phyloP scores from a whole-genome alignment of 2,888 invertebrate species.

The Gari tellinella region DNA sequence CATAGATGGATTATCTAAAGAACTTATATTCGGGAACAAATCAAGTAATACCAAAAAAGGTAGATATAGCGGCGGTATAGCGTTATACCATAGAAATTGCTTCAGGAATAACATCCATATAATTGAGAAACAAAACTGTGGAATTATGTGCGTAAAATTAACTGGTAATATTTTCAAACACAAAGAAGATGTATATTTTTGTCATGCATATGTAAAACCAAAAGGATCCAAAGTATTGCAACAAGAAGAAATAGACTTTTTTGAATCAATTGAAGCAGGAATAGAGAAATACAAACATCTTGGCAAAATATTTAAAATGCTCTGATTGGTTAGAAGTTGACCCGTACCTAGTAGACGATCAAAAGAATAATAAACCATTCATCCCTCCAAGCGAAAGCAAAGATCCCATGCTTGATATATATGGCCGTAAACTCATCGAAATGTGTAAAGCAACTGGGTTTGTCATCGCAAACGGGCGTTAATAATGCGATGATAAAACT shows the following conservation, averaged over 20 bases:
- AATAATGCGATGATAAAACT: not conserved
- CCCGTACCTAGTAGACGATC: not conserved
- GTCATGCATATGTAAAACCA: conserved; percentile 4
- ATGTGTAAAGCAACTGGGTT: conserved; percentile 3
- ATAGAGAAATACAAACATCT: not conserved
- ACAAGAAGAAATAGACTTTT: conserved; percentile 9
- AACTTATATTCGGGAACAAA: conserved; percentile 3
- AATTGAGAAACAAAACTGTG: conserved; percentile 1
- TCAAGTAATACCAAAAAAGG: conserved; percentile 2
- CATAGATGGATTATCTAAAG: not conserved
- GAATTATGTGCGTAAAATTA: conserved; percentile 3
- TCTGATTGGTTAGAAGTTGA: conserved; percentile 1
- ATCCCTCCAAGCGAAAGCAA: conserved; percentile 1
- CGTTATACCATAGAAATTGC: not conserved
- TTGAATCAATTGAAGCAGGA: conserved; percentile 4
- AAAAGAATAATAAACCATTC: not conserved
- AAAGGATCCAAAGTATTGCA: not conserved
- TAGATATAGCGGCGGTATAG: conserved; percentile 4
- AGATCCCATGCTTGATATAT: conserved; percentile 1
- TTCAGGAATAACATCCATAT: not conserved
- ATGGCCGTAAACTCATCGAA: not conserved
- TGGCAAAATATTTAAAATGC: conserved; percentile 1
- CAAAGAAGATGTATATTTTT: conserved; percentile 4
- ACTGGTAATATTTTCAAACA: not conserved
- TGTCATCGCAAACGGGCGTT: conserved; percentile 5